Percentiles rank a stretch among this genome's conserved stretches.
phyloP scores from a whole-genome alignment of 2,797 vertebrate genomes.

The Notoglanidium macrostoma region DNA sequence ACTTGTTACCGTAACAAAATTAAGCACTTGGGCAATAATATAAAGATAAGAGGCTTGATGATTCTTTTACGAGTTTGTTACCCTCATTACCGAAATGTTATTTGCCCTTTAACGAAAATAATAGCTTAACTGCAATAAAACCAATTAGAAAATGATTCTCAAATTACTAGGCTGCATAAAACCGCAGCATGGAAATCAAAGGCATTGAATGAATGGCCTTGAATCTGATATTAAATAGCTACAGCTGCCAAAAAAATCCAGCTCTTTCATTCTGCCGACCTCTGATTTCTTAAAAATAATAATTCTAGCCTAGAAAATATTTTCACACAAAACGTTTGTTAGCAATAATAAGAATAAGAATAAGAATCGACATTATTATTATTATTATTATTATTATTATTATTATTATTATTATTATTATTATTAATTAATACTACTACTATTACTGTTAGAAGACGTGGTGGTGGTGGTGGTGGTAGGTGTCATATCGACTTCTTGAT shows the following conservation, averaged over 20 bases:
- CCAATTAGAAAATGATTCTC: slow-evolving; percentile 88
- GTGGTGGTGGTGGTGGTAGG: not conserved
- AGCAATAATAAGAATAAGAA: not conserved
- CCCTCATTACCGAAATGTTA: slow-evolving; percentile 92
- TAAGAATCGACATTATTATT: slow-evolving; percentile 8
- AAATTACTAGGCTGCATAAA: slow-evolving; percentile 77
- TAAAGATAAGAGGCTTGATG: slow-evolving; percentile 80
- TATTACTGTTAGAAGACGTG: not conserved
- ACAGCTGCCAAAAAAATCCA: not conserved
- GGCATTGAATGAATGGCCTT: slow-evolving; percentile 17
- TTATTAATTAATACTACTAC: not conserved
- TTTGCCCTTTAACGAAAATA: slow-evolving; percentile 87
- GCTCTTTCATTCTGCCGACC: not conserved
- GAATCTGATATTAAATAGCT: slow-evolving; percentile 23
- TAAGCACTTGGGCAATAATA: slow-evolving; percentile 81
- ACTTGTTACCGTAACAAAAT: slow-evolving; percentile 73
- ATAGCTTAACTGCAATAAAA: slow-evolving; percentile 86
- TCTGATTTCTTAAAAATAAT: not conserved
- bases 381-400: slow-evolving; percentile 32
- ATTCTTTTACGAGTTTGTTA: slow-evolving; percentile 89
- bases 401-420: slow-evolving; percentile 27
- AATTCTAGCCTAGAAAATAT: not conserved
- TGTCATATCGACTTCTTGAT: not conserved
- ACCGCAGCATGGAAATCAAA: slow-evolving; percentile 57
- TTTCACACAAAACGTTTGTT: not conserved